phyloP scores from a whole-genome alignment of 2,113 vertebrate genomes.

The Lontra canadensis region DNA sequence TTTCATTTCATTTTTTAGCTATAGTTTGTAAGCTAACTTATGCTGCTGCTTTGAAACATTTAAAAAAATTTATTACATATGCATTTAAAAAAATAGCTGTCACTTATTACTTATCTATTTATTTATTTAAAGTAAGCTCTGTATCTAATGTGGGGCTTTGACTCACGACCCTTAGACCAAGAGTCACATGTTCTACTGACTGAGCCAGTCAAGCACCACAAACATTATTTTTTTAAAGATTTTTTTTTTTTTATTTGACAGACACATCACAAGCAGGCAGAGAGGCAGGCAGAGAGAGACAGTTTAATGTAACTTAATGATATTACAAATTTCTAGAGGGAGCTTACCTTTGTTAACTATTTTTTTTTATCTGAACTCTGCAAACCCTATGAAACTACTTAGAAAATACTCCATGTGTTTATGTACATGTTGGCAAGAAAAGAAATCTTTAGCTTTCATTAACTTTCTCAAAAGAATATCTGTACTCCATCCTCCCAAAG shows the following conservation, averaged over 20 bases:
- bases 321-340: neutral
- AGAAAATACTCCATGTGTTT: neutral
- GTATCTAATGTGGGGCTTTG: neutral
- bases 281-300: too few relatives aligned
- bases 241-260: too few relatives aligned
- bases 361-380: neutral
- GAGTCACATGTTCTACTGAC: neutral
- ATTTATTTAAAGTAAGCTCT: neutral
- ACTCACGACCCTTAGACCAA: neutral
- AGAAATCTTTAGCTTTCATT: neutral
- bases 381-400: neutral
- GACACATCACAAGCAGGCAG: too few relatives aligned
- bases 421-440: neutral
- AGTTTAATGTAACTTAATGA: neutral
- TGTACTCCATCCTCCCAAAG: neutral
- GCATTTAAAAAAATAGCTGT: neutral
- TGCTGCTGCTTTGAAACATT: neutral
- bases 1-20: neutral
- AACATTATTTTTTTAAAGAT: conserved; percentile 46
- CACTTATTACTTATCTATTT: neutral
- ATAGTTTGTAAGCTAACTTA: neutral
- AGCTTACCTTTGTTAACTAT: neutral
- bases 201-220: neutral
- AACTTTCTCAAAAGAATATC: conserved; percentile 15
- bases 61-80: neutral